phyloP scores from a whole-genome alignment of 2,797 vertebrate species.

The Schizopygopsis pylzovi region DNA sequence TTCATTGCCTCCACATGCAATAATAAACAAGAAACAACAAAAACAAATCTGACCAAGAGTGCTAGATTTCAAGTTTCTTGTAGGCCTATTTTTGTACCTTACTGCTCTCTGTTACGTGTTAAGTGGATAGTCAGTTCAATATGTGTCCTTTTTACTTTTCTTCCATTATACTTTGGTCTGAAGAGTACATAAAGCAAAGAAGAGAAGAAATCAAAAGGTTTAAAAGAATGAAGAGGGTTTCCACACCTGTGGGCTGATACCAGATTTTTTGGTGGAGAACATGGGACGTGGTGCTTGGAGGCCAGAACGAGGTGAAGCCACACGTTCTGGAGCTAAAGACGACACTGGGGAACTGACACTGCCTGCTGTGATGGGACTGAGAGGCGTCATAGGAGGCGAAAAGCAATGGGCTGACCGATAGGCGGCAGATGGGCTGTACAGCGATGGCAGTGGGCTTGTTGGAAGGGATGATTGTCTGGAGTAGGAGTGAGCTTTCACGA shows the following conservation, averaged over 20 bases:
- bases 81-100: neutral
- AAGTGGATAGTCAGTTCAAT: slow-evolving; percentile 26
- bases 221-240: slow-evolving; percentile 88
- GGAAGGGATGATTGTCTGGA: slow-evolving; percentile 81
- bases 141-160: slow-evolving; percentile 17
- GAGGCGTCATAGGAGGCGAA: slow-evolving; percentile 74
- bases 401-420: slow-evolving; percentile 66
- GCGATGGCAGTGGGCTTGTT: slow-evolving; percentile 69
- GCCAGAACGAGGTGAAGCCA: slow-evolving; percentile 80
- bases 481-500: slow-evolving; percentile 69
- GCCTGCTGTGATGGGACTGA: slow-evolving; percentile 59
- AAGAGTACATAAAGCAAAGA: slow-evolving; percentile 46
- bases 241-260: slow-evolving; percentile 97
- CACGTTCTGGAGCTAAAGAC: slow-evolving; percentile 76
- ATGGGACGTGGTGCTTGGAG: slow-evolving; percentile 90
- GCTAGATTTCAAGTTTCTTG: slow-evolving; percentile 1
- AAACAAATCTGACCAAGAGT: slow-evolving; percentile 38
- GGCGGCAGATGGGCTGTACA: slow-evolving; percentile 71
- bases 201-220: slow-evolving; percentile 57
- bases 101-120: slow-evolving; percentile 13
- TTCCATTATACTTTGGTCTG: slow-evolving; percentile 48
- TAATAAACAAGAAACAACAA: slow-evolving; percentile 35
- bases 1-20: slow-evolving; percentile 40
- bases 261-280: slow-evolving; percentile 92
- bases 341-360: slow-evolving; percentile 76